These are phyloP conservation scores for Camponotus pennsylvanicus DNA, from an alignment of 1,140 invertebrate species.

Conservation along the genomic window DNA sequence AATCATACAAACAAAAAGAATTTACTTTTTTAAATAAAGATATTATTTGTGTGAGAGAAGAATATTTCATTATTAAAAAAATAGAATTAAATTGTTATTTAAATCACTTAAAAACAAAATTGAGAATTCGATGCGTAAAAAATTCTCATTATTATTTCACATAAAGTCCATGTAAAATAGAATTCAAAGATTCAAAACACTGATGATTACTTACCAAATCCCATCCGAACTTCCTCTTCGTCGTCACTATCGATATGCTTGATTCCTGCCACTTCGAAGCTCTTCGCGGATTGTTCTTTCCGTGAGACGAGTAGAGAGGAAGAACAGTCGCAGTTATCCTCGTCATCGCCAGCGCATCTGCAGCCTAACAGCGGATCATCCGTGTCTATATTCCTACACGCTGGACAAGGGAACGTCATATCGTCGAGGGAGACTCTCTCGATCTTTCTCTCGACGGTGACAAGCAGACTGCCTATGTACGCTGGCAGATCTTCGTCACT, in stretches of 20 bases:
- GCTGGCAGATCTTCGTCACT: conserved; percentile 87
- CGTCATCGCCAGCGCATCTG: conserved; percentile 80
- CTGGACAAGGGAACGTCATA: conserved; percentile 88
- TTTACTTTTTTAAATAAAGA: not conserved
- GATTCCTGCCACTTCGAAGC: conserved; percentile 89
- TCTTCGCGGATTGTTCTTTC: conserved; percentile 83
- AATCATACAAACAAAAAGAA: not conserved
- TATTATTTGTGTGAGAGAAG: not conserved
- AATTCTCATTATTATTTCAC: not conserved
- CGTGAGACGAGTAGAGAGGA: conserved; percentile 51
- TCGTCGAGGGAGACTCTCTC: conserved; percentile 89
- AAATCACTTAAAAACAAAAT: not conserved
- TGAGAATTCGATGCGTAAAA: not conserved
- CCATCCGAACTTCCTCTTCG: conserved; percentile 87
- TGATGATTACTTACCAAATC: conserved; percentile 81
- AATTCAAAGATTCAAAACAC: conserved; percentile 16
- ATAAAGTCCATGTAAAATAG: not conserved
- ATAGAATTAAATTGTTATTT: not conserved
- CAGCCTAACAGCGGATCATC: conserved; percentile 85
- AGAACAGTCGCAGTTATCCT: conserved; percentile 75
- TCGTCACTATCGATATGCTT: conserved; percentile 92
- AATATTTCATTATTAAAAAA: not conserved
- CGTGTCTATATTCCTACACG: conserved; percentile 86
- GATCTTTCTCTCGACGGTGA: conserved; percentile 90
- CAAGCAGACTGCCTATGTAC: conserved; percentile 88